Conservation (phyloP, 2,113 vertebrate species). For the Origma solitaria region DNA sequence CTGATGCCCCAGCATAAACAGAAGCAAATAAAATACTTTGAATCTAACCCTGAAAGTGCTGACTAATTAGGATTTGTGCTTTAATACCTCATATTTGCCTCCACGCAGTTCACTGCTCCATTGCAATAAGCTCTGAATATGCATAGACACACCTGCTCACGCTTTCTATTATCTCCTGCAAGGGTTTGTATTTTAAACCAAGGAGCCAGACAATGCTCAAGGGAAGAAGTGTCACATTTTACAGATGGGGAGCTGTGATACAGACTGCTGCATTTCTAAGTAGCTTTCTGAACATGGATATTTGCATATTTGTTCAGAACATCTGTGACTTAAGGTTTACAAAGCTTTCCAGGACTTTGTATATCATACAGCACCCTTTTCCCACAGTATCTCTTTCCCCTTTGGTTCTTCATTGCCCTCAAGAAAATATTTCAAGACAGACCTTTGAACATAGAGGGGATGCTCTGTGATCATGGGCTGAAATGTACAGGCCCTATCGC, state of each 20-base stretch:
- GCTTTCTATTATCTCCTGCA: constrained; percentile 1
- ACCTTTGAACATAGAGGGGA: neutral
- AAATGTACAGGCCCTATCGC: neutral
- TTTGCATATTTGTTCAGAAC: constrained; percentile 29
- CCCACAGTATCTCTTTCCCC: neutral
- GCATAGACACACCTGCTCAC: neutral
- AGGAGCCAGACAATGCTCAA: neutral
- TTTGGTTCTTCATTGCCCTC: neutral
- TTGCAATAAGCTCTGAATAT: neutral
- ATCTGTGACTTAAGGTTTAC: neutral
- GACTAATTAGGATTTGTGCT: neutral
- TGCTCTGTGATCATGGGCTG: neutral
- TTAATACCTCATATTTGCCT: neutral
- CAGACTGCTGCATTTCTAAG: neutral
- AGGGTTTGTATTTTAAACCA: neutral
- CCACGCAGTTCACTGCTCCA: accelerated
- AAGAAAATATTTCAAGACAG: neutral
- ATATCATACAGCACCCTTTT: neutral
- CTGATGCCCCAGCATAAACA: neutral
- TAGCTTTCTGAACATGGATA: neutral
- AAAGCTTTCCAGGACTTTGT: neutral
- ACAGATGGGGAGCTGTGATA: constrained; percentile 7
- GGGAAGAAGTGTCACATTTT: neutral
- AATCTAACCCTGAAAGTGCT: neutral
- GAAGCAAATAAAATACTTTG: neutral